Conservation (phyloP, 2,888 invertebrate species). For the Andrena praecox region DNA sequence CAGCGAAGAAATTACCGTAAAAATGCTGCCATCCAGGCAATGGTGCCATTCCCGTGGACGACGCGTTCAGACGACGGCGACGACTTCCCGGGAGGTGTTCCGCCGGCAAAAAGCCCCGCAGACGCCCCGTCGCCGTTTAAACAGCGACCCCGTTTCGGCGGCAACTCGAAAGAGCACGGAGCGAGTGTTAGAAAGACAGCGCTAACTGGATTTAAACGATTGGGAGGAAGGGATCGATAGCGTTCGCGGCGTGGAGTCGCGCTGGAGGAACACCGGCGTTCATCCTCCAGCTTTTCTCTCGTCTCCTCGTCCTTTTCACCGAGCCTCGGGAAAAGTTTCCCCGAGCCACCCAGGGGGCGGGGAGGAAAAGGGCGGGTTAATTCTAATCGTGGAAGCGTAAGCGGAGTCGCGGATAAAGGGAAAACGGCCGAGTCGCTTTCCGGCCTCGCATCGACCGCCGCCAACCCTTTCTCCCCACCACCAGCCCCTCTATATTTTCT, state of each 20-base stretch:
- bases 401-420: conserved; percentile 23
- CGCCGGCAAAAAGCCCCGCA: conserved; percentile 29
- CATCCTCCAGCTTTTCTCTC: neutral
- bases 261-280: neutral
- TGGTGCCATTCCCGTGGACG: too few species aligned
- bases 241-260: conserved; percentile 2
- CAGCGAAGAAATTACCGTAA: too few species aligned
- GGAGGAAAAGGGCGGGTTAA: conserved; percentile 20
- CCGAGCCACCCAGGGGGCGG: neutral
- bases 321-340: neutral
- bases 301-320: conserved; percentile 22
- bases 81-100: neutral
- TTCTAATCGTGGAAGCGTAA: conserved; percentile 48
- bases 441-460: conserved; percentile 9
- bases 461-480: neutral
- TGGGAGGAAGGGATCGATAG: conserved; percentile 29
- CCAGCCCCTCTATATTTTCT: conserved; percentile 23
- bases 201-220: conserved; percentile 55
- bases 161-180: conserved; percentile 13
- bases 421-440: conserved; percentile 16
- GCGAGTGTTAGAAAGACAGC: conserved; percentile 35
- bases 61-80: too few species aligned
- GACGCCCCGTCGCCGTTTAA: conserved; percentile 19
- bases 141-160: conserved; percentile 30
- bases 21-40: too few species aligned